A percentile compares a stretch with the other conserved stretches of the same genome.
phyloP scores from a whole-genome alignment of 2,888 invertebrate genomes.

The Scaeva pyrastri region DNA sequence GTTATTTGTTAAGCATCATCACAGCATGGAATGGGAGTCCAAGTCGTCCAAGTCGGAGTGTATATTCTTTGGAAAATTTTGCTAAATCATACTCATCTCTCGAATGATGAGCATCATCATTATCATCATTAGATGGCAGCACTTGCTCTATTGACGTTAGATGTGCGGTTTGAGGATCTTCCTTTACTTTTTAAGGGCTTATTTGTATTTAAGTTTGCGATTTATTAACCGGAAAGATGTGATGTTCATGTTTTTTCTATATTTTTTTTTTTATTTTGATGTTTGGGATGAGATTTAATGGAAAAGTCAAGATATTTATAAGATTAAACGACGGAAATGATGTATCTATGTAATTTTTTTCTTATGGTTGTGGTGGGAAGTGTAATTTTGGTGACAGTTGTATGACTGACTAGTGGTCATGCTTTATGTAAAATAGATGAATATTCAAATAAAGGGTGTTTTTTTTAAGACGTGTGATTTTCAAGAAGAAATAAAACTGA shows the following conservation, averaged over 20 bases:
- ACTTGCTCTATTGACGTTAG: slow-evolving; percentile 46
- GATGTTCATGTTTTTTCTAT: slow-evolving; percentile 32
- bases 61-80: slow-evolving; percentile 57
- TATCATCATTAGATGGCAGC: slow-evolving; percentile 62
- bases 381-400: neutral
- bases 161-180: slow-evolving; percentile 36
- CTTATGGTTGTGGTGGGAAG: neutral
- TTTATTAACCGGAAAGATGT: slow-evolving; percentile 57
- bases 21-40: slow-evolving; percentile 22
- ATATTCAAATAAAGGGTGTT: too few relatives aligned
- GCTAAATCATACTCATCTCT: slow-evolving; percentile 69
- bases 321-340: neutral
- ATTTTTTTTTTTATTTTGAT: neutral
- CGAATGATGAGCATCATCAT: slow-evolving; percentile 68
- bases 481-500: too few relatives aligned
- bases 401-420: too few relatives aligned
- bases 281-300: slow-evolving; percentile 10
- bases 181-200: slow-evolving; percentile 36
- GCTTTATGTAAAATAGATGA: too few relatives aligned
- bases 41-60: too few relatives aligned
- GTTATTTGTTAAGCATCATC: slow-evolving; percentile 56
- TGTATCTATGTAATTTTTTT: neutral
- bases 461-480: too few relatives aligned
- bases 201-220: slow-evolving; percentile 50
- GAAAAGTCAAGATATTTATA: slow-evolving; percentile 21